phyloP scores from a whole-genome alignment of 2,113 vertebrate genomes.

The Chaetorhynchus papuensis region DNA sequence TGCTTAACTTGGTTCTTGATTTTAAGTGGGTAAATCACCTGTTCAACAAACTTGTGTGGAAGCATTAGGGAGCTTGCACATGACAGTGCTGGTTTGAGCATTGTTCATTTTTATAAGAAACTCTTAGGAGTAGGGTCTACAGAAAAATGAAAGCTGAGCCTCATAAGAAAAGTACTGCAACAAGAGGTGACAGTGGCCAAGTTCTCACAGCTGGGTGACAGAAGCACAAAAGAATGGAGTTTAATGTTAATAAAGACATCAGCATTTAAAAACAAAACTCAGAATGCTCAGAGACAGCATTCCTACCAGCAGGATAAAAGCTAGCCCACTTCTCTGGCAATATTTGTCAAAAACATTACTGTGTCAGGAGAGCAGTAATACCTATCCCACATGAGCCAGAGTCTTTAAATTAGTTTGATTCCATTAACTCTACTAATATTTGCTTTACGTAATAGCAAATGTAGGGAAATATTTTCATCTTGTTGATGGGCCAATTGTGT shows the following conservation, averaged over 20 bases:
- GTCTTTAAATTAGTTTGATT: slow-evolving; percentile 27
- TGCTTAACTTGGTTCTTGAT: neutral
- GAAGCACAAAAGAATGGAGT: neutral
- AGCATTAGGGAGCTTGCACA: neutral
- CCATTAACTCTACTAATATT: neutral
- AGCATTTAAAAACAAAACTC: neutral
- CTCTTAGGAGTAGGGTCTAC: neutral
- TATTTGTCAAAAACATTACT: neutral
- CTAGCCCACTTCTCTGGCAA: neutral
- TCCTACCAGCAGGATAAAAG: neutral
- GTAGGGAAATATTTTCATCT: neutral
- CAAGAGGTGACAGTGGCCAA: neutral
- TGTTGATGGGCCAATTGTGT: neutral
- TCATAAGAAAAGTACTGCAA: neutral
- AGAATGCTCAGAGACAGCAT: neutral
- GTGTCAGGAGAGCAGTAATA: neutral
- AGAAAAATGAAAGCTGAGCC: neutral
- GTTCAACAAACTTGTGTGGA: neutral
- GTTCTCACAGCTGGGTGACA: neutral
- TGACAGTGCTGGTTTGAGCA: neutral
- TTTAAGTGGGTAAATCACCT: neutral
- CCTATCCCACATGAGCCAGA: neutral
- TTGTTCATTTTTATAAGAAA: neutral
- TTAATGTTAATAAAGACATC: neutral
- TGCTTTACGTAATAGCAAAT: slow-evolving; percentile 3